phyloP scores from a whole-genome alignment of 1,140 invertebrate species.

The Aleiodes sp. region DNA sequence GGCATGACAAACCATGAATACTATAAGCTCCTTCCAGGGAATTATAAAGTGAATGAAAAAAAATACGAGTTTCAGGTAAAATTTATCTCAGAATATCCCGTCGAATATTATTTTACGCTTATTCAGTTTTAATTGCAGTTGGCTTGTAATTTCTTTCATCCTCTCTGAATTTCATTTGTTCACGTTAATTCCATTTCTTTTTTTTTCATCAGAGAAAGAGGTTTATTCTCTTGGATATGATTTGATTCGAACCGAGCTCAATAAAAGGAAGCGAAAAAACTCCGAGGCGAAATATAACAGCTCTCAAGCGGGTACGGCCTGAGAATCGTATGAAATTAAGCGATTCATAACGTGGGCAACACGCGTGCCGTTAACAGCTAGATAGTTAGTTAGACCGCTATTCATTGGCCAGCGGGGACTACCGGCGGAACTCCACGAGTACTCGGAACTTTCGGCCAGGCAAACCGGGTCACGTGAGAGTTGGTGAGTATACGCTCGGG shows the following conservation, averaged over 20 bases:
- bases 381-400: slow-evolving; percentile 48
- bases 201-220: slow-evolving; percentile 31
- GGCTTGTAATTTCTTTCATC: too few species aligned
- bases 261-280: background rate
- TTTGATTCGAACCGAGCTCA: background rate
- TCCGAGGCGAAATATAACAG: background rate
- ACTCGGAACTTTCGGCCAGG: slow-evolving; percentile 21
- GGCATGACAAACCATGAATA: too few species aligned
- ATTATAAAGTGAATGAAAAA: too few species aligned
- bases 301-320: slow-evolving; percentile 14
- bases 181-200: background rate
- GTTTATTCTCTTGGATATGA: slow-evolving; percentile 51
- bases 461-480: background rate
- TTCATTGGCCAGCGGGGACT: slow-evolving; percentile 40
- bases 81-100: too few species aligned
- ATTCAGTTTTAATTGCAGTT: too few species aligned
- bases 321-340: slow-evolving; percentile 51
- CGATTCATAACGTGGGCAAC: slow-evolving; percentile 49
- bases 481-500: slow-evolving; percentile 17
- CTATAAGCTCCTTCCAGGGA: too few species aligned
- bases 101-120: too few species aligned
- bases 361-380: slow-evolving; percentile 47
- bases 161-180: background rate
- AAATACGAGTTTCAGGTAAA: too few species aligned
- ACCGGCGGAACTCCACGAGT: background rate